phyloP scores from a whole-genome alignment of 2,113 vertebrate genomes.

The Tautogolabrus adspersus region DNA sequence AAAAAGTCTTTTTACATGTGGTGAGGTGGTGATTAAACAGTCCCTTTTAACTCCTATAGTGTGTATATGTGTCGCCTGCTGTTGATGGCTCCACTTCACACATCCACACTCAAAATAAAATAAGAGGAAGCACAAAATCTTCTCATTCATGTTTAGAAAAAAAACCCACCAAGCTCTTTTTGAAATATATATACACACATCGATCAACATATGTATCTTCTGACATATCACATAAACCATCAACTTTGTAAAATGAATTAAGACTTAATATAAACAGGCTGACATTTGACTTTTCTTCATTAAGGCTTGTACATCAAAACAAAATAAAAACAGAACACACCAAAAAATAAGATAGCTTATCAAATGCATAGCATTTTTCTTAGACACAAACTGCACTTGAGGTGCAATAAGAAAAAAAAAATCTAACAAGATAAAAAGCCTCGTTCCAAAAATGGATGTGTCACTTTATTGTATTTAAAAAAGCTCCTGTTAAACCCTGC shows the following conservation, averaged over 20 bases:
- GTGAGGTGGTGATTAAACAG: conserved; percentile 26
- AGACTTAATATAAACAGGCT: conserved; percentile 54
- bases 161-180: conserved; percentile 21
- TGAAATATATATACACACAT: conserved; percentile 52
- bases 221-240: conserved; percentile 49
- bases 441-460: conserved; percentile 57
- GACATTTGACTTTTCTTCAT: conserved; percentile 72
- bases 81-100: conserved; percentile 18
- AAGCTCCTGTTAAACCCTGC: conserved; percentile 45
- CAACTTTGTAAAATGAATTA: conserved; percentile 44
- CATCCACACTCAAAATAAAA: conserved; percentile 35
- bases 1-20: conserved; percentile 39
- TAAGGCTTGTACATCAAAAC: conserved; percentile 55
- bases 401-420: conserved; percentile 68
- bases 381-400: conserved; percentile 71
- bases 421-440: conserved; percentile 45
- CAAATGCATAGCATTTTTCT: conserved; percentile 88
- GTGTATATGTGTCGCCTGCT: conserved; percentile 4
- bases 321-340: conserved; percentile 59
- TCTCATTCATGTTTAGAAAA: conserved; percentile 46
- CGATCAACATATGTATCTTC: conserved; percentile 45
- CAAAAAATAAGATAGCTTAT: conserved; percentile 78
- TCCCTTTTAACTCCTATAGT: conserved; percentile 17
- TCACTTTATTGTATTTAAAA: conserved; percentile 35
- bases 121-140: conserved; percentile 15